These are phyloP conservation scores for Merops nubicus DNA, from an alignment of 2,113 vertebrate species.

Conservation along the genomic window DNA sequence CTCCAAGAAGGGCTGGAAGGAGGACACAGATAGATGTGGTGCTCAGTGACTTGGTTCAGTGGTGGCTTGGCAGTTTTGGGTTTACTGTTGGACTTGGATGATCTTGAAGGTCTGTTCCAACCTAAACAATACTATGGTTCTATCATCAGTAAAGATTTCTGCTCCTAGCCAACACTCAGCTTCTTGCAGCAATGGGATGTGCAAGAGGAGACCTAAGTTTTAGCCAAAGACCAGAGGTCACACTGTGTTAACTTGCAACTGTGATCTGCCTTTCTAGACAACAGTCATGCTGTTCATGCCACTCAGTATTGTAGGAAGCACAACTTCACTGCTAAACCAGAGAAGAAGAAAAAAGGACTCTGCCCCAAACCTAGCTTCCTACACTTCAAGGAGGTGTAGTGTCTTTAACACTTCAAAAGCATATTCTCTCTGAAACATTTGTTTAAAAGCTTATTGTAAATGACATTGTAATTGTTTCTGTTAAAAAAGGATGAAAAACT, in stretches of 20 bases:
- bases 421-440: neutral
- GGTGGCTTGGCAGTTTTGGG: neutral
- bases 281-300: neutral
- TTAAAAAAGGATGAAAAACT: rapidly evolving
- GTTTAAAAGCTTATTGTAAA: neutral
- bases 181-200: neutral
- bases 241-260: neutral
- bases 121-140: neutral
- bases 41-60: neutral
- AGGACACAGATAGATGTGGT: neutral
- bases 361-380: neutral
- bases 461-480: too few species aligned
- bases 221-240: neutral
- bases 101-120: neutral
- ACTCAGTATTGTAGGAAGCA: neutral
- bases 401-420: neutral
- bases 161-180: neutral
- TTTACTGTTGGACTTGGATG: neutral
- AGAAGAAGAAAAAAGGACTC: neutral
- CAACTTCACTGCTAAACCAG: neutral
- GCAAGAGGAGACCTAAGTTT: neutral
- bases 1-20: neutral
- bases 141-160: neutral
- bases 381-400: neutral
- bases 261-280: neutral